Evolutionary conservation across 2,113 vertebrate genomes (phyloP), one percentile per base, ranked within the genome.

Genomic region (Acrocephalus kingi): DNA sequence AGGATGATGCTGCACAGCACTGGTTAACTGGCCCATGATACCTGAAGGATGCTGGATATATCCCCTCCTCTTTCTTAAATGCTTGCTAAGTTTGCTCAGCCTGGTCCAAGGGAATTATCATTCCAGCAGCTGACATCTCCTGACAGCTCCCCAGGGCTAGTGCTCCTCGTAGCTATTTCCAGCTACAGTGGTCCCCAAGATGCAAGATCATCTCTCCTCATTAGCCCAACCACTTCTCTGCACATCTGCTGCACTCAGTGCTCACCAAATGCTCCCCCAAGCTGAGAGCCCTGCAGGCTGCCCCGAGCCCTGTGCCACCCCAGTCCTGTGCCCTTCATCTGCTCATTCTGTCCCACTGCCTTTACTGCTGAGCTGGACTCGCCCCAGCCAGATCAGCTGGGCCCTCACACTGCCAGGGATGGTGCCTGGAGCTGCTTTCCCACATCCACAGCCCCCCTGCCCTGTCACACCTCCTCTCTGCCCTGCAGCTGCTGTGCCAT

Each of bases 141-240:
- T 61, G 95, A 90, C 87, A 85, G 77, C 78, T 96, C 95, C 93
- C 90, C 83, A 94, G 80, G 87, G 90, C 92, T 69, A 52, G 33
- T 4, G 11, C 78, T 91, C 90, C 88, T 80, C 3, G 0, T 41
- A 51, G 63, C 77, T 96, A 93, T 89, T 96, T 93, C 84, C 74
- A 94, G 94, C 84, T 73, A 83, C 58, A 51, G 33, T 33, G 21
- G 30, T 69, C 86, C 30, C 0, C 6, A 6, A 88, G 72, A 87
- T 35, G 64, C 0, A 0, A 85, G 27, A 69, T 56, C 59, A 49
- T 82, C 39, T 87, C 10, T 49, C 45, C 72, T 55, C 67, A 33
- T 73, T 56, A 89, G 80, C 43, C 35, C 51, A 49, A 68, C 15
- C 55, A 20, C 62, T 43, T 25, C n/a, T 58, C 69, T 59, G 45